These are phyloP conservation scores for Chaetorhynchus papuensis DNA, from an alignment of 2,113 vertebrate genomes.

Conservation along the genomic window DNA sequence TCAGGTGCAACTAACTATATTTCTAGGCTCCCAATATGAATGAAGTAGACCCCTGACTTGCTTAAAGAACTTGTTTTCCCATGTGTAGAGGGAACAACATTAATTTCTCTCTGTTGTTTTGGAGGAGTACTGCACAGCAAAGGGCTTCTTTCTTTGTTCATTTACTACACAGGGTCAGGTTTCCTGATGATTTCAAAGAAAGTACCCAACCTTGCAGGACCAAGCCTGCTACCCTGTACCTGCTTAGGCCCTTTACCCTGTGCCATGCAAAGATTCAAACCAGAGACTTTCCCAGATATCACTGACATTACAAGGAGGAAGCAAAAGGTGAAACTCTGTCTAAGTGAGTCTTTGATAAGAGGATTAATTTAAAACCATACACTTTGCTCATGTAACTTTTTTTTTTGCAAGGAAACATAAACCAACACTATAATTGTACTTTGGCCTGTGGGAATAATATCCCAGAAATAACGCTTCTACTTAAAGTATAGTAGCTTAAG, in stretches of 20 bases:
- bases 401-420: background rate
- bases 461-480: background rate
- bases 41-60: background rate
- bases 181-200: background rate
- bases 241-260: background rate
- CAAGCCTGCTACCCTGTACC: background rate
- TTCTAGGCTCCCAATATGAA: background rate
- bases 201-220: background rate
- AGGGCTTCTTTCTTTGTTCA: background rate
- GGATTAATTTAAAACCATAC: background rate
- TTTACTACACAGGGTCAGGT: background rate
- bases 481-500: conserved; percentile 23
- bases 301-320: background rate
- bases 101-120: background rate
- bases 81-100: accelerated
- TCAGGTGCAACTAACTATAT: background rate
- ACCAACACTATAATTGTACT: background rate
- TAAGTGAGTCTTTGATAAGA: background rate
- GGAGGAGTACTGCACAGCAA: background rate
- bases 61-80: background rate
- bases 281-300: background rate
- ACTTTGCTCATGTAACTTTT: background rate
- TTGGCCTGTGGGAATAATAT: conserved; percentile 44
- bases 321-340: background rate
- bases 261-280: background rate